A percentile compares a stretch with the other conserved stretches of the same genome.
phyloP scores from a whole-genome alignment of 2,113 vertebrate species.

The Passerina amoena region DNA sequence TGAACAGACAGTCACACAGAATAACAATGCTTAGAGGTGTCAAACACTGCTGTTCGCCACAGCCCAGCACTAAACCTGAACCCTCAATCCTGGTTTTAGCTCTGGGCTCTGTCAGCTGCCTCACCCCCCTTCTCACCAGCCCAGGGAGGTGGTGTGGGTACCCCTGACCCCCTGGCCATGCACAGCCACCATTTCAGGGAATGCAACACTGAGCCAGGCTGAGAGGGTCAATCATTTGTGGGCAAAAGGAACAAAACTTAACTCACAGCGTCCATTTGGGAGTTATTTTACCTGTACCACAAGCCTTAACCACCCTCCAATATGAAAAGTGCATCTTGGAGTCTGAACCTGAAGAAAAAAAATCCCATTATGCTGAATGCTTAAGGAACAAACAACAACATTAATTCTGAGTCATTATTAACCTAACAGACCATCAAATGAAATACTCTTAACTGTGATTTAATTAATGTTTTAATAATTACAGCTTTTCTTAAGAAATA shows the following conservation, averaged over 20 bases:
- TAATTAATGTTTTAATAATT: slow-evolving; percentile 12
- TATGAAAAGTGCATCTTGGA: neutral
- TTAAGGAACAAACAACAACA: neutral
- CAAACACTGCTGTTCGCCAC: neutral
- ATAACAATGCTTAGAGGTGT: neutral
- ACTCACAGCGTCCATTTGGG: neutral
- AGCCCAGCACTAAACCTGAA: neutral
- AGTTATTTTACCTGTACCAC: neutral
- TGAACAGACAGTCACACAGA: neutral
- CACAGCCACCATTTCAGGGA: neutral
- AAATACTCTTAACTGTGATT: neutral
- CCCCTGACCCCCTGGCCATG: neutral
- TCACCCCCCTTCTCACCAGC: neutral
- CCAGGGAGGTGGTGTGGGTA: rapidly evolving
- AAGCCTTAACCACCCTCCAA: neutral
- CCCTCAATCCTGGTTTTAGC: neutral
- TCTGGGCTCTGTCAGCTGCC: neutral
- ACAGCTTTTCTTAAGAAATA: neutral
- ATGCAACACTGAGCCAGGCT: neutral
- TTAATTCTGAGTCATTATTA: neutral
- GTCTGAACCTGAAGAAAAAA: neutral
- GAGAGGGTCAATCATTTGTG: neutral
- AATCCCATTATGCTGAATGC: neutral
- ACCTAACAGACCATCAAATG: slow-evolving; percentile 24
- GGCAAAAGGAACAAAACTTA: neutral